Percentiles rank a stretch among this genome's conserved stretches.
phyloP scores from a whole-genome alignment of 1,140 invertebrate species.

The Heliconius melpomene region DNA sequence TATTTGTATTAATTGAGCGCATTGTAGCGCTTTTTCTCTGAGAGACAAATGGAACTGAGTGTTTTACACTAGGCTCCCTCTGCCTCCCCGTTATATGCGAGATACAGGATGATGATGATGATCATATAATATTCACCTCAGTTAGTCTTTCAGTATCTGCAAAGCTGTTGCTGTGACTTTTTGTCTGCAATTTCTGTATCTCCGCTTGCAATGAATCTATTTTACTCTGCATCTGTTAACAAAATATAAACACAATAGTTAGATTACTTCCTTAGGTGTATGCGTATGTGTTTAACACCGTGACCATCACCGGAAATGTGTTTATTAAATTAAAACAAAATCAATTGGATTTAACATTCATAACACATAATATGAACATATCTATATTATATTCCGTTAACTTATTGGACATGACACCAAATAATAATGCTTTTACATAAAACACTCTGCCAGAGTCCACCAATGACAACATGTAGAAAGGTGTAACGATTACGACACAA shows the following conservation, averaged over 20 bases:
- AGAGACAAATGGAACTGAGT: not conserved
- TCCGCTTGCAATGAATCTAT: constrained; percentile 62
- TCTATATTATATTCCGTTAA: not conserved
- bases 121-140: constrained; percentile 50
- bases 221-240: constrained; percentile 69
- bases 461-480: not conserved
- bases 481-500: not conserved
- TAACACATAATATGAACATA: too few species aligned
- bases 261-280: not conserved
- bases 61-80: not conserved
- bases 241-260: not conserved
- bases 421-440: not conserved
- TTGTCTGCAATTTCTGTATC: constrained; percentile 52
- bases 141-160: constrained; percentile 66
- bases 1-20: too few species aligned
- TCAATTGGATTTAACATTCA: not conserved
- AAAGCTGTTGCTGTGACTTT: constrained; percentile 62
- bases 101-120: not conserved
- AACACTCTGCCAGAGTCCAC: not conserved
- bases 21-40: too few species aligned
- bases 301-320: not conserved
- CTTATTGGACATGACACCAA: not conserved
- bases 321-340: not conserved
- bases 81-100: not conserved
- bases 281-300: not conserved